Evolutionary conservation across 1,140 invertebrate genomes (phyloP).

Genomic region (Radopholus similis): DNA sequence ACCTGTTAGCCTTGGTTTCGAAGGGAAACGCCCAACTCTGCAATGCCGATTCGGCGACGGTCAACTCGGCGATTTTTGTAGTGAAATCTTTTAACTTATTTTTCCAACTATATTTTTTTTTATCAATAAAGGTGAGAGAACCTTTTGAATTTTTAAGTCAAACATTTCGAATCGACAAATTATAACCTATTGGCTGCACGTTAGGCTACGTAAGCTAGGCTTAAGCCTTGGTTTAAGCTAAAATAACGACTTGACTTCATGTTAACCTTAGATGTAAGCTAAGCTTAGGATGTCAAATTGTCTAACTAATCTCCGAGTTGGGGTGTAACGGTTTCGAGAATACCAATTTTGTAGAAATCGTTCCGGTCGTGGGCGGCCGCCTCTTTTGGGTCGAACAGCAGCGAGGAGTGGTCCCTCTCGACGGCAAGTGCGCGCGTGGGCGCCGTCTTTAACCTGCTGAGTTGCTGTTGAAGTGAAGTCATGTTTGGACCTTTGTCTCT

Average conservation of each 20-base stretch:
- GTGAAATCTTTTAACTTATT: too few relatives aligned
- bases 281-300: too few relatives aligned
- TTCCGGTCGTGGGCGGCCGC: constrained; percentile 32
- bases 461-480: constrained; percentile 27
- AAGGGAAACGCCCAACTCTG: too few relatives aligned
- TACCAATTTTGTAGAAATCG: constrained; percentile 41
- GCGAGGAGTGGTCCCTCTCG: constrained; percentile 27
- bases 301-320: not conserved
- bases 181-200: too few relatives aligned
- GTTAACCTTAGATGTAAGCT: too few relatives aligned
- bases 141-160: not conserved
- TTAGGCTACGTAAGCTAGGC: too few relatives aligned
- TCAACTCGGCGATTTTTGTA: too few relatives aligned
- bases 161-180: too few relatives aligned
- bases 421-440: constrained; percentile 27
- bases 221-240: too few relatives aligned
- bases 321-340: not conserved
- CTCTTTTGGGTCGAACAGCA: constrained; percentile 38
- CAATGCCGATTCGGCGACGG: too few relatives aligned
- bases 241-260: too few relatives aligned
- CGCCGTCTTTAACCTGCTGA: constrained; percentile 28
- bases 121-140: not conserved
- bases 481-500: constrained; percentile 10
- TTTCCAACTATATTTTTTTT: not conserved
- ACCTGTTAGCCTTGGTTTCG: not conserved